Base-by-base conservation (phyloP, 2,888 invertebrate genomes). In the Lymantria monacha region DNA sequence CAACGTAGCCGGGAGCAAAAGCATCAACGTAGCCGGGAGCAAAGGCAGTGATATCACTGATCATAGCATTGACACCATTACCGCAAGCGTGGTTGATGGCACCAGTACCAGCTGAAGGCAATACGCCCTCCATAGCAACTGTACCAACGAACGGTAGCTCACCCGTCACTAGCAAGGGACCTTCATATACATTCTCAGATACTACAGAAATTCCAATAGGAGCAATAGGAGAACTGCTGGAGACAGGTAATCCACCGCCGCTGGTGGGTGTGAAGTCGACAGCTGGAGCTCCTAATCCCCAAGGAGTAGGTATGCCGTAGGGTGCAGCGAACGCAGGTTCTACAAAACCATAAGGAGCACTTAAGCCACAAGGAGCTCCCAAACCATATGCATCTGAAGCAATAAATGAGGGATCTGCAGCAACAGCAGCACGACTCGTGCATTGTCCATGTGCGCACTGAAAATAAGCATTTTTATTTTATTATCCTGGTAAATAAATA, bases 111-210 rank as follows among this genome's bases (percentile, higher is more conserved):
- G 61, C 63, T 1, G 76, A 69, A 3, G 74, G 72, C 7, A 78
- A 43, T 13, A 58, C 58, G 7, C 76, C 76, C 43, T 76, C 70
- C 22, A 79, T 42, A 3, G 53, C 73, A 13, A 50, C 50, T 42
- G 50, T 68, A 7, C 80, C 76, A 2, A 81, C 44, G 67, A 84
- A 80, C 0, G 81, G 84, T 13, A 85, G 50, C 45, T 80, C 70
- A 41, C 85, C 84, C 12, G 58, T 61, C 0, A 79, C 73, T 0
- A 62, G 50, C 0, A 84, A 51, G 15, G 66, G 44, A 14, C 83
- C 83, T 57, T 79, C 80, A 43, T 70, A 74, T 0, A 57, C 59
- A 44, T 83, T 83, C 9, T 82, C 79, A 31, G 83, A 80, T 1
- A 65, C 48, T 9, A 83, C 67, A 1, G 69, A 61, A n/a, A 83